A percentile compares a stretch with the other conserved stretches of the same genome.
Conservation (phyloP, 2,888 invertebrate species). For the Hyposoter dolosus region DNA sequence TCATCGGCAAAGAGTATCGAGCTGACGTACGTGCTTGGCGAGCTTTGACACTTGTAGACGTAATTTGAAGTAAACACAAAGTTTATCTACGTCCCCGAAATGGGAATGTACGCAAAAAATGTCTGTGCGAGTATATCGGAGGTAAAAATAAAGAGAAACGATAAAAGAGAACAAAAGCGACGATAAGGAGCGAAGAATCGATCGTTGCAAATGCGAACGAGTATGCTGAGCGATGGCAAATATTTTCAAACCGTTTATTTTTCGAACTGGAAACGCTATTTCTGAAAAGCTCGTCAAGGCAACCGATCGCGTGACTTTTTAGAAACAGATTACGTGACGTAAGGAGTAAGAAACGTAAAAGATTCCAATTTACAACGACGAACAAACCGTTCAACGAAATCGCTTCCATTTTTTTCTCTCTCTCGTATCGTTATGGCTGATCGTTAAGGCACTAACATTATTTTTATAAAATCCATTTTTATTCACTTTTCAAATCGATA, state of each 20-base stretch:
- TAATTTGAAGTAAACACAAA: neutral
- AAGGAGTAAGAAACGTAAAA: neutral
- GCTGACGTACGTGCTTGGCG: neutral
- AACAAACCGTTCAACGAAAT: neutral
- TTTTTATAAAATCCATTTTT: too few species aligned
- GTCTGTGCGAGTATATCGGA: neutral
- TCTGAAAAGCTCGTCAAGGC: conserved; percentile 59
- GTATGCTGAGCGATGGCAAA: conserved; percentile 25
- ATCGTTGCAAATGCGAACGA: neutral
- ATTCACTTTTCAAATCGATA: too few species aligned
- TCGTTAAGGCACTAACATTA: too few species aligned
- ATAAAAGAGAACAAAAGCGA: conserved; percentile 6
- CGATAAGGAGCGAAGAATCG: conserved; percentile 8
- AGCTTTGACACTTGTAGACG: neutral
- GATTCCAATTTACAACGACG: neutral
- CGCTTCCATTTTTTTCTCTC: neutral
- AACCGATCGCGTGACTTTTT: conserved; percentile 48
- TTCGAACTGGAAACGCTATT: conserved; percentile 39
- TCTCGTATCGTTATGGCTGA: too few species aligned
- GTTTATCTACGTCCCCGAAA: neutral
- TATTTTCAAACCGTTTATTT: conserved; percentile 38
- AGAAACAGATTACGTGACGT: conserved; percentile 16
- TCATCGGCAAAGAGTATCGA: neutral
- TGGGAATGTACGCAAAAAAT: neutral
- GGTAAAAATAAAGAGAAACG: conserved; percentile 1